Base-by-base conservation (phyloP, 2,113 vertebrate genomes). In the Neofelis nebulosa region DNA sequence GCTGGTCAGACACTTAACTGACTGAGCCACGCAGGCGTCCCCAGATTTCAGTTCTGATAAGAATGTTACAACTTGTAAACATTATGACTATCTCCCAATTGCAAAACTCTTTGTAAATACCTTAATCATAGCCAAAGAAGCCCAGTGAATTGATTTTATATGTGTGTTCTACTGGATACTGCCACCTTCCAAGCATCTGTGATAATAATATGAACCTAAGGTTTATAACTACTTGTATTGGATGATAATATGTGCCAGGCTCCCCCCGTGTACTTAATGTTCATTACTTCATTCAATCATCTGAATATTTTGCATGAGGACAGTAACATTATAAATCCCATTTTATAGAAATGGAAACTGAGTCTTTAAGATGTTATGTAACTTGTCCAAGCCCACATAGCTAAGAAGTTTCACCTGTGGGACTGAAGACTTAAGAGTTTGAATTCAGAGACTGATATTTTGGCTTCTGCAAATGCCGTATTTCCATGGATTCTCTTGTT, bases 41-140 rank as follows among this genome's bases (percentile, higher is more conserved):
- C 16, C 27, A 82, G 52, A 89, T 80, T 96, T 96, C 29, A 69
- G 50, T 87, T 95, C 88, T 87, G n/a, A 81, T 81, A 95, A 90
- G 50, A 76, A 65, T 25, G 16, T 88, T 96, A 61, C 16, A 36
- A 78, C 12, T 90, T 92, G 38, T 84, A 91, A 95, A 91, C 27
- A 73, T 91, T 68, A 41, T 91, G 41, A 74, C 14, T 84, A 8
- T 27, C 19, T 96, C 10, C 5, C 36, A 52, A 68, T 98, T 86
- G 55, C 33, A 69, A 96, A 76, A 73, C 9, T 36, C 55, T 45
- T 91, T n/a, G 7, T 63, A 95, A 95, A 69, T 69, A 92, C 27
- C 86, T 78, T 88, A 92, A 85, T 25, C 82, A 45, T 82, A 87
- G 23, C 33, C 48, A 95, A 57, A 57, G 76, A 91, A 71, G 1